Conservation (phyloP, 2,113 vertebrate species). For the Pachycephala philippinensis region DNA sequence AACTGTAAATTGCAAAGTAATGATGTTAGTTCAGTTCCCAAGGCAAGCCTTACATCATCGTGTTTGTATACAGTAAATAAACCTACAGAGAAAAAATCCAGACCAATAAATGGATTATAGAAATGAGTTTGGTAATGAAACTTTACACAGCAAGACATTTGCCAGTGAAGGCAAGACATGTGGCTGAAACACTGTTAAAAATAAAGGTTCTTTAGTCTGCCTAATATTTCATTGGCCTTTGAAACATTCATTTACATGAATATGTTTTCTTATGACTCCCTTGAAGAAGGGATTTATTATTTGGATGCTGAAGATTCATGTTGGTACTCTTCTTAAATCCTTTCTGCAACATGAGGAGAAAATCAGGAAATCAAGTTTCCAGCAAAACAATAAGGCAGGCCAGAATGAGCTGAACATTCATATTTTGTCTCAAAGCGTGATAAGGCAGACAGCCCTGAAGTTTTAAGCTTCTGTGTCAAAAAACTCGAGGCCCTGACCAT, state of each 20-base stretch:
- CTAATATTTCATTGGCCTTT: conserved; percentile 12
- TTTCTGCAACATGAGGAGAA: not conserved
- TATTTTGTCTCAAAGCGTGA: not conserved
- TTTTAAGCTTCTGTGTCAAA: not conserved
- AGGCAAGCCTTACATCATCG: not conserved
- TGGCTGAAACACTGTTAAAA: conserved; percentile 1
- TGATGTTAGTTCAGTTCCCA: not conserved
- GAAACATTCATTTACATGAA: not conserved
- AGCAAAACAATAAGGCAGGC: not conserved
- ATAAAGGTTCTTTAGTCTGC: not conserved
- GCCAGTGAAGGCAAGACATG: not conserved
- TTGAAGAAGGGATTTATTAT: not conserved
- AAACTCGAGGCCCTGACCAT: not conserved
- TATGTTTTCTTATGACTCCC: not conserved
- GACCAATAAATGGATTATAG: not conserved
- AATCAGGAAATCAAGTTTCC: not conserved
- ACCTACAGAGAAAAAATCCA: not conserved
- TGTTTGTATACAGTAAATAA: conserved; percentile 9
- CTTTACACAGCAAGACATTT: not conserved
- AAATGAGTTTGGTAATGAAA: not conserved
- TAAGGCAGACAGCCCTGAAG: not conserved
- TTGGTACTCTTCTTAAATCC: not conserved
- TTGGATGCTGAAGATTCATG: not conserved
- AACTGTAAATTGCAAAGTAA: not conserved
- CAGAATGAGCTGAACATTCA: not conserved